Evolutionary conservation across 2,888 invertebrate genomes (phyloP).

Genomic region (Xanthorhoe spadicearia): DNA sequence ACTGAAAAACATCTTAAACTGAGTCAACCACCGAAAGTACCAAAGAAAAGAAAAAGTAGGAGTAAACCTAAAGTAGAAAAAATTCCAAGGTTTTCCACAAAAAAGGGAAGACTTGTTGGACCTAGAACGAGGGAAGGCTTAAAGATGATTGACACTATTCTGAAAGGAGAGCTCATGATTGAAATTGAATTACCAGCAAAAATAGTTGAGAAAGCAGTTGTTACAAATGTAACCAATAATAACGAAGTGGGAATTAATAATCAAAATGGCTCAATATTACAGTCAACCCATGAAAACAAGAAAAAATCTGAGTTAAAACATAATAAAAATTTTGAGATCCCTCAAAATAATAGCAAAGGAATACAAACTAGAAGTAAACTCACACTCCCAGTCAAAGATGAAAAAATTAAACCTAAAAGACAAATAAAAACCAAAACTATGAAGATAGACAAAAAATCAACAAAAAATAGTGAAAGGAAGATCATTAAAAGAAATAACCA

Average conservation of each 20-base stretch:
- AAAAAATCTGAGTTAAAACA: constrained; percentile 11
- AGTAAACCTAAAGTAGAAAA: constrained; percentile 24
- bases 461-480: constrained; percentile 38
- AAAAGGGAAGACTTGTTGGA: constrained; percentile 54
- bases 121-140: constrained; percentile 57
- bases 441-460: constrained; percentile 21
- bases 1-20: constrained; percentile 31
- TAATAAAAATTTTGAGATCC: constrained; percentile 12
- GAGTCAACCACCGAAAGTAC: constrained; percentile 28
- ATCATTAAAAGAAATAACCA: constrained; percentile 34
- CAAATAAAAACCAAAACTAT: constrained; percentile 32
- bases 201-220: constrained; percentile 25
- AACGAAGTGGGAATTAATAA: constrained; percentile 71
- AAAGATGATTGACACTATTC: constrained; percentile 63
- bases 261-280: constrained; percentile 53
- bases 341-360: constrained; percentile 19
- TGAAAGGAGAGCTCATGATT: constrained; percentile 72
- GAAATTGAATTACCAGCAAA: constrained; percentile 46
- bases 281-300: constrained; percentile 7
- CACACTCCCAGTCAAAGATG: constrained; percentile 14
- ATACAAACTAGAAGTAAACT: constrained; percentile 34
- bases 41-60: constrained; percentile 25
- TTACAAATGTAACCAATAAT: constrained; percentile 69
- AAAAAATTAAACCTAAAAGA: constrained; percentile 18
- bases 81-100: constrained; percentile 46